A percentile compares a stretch with the other conserved stretches of the same genome.
phyloP scores from a whole-genome alignment of 2,888 invertebrate genomes.

The Uloborus plumipes region DNA sequence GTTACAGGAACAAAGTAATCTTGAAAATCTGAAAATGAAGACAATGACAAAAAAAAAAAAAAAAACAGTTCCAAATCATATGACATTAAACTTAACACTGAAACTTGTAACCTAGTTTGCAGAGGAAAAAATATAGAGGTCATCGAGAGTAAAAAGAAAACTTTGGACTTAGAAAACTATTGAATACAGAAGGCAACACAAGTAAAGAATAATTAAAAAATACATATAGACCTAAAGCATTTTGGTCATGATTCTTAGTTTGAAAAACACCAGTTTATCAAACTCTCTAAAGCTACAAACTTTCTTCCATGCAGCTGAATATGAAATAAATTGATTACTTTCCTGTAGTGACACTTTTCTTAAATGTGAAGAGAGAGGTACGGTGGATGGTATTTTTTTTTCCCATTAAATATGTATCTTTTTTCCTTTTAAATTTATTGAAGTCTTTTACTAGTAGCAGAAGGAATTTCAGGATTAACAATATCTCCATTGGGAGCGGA shows the following conservation, averaged over 20 bases:
- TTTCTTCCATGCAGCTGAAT: conserved; percentile 35
- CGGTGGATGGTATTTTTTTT: conserved; percentile 45
- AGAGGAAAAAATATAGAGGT: too few species aligned
- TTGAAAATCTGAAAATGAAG: too few species aligned
- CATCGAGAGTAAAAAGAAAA: too few species aligned
- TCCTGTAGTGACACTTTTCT: neutral
- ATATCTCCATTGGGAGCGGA: conserved; percentile 45
- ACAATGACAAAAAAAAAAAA: too few species aligned
- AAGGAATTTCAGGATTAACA: conserved; percentile 32
- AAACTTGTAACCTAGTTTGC: too few species aligned
- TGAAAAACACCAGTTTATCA: conserved; percentile 36
- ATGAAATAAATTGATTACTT: conserved; percentile 2
- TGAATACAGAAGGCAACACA: neutral
- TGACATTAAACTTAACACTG: too few species aligned
- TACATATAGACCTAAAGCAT: neutral
- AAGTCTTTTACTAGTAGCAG: conserved; percentile 43
- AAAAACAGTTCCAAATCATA: too few species aligned
- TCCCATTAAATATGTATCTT: conserved; percentile 14
- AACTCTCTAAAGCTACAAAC: conserved; percentile 46
- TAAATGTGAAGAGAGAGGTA: conserved; percentile 36
- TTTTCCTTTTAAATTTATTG: conserved; percentile 34
- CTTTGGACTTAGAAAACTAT: too few species aligned
- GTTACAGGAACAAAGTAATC: too few species aligned
- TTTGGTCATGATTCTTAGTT: conserved; percentile 14
- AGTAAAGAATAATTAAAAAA: conserved; percentile 30